Percentiles rank a stretch among this genome's conserved stretches.
Evolutionary conservation across 2,113 vertebrate genomes (phyloP).

Genomic region (Gallinago media): DNA sequence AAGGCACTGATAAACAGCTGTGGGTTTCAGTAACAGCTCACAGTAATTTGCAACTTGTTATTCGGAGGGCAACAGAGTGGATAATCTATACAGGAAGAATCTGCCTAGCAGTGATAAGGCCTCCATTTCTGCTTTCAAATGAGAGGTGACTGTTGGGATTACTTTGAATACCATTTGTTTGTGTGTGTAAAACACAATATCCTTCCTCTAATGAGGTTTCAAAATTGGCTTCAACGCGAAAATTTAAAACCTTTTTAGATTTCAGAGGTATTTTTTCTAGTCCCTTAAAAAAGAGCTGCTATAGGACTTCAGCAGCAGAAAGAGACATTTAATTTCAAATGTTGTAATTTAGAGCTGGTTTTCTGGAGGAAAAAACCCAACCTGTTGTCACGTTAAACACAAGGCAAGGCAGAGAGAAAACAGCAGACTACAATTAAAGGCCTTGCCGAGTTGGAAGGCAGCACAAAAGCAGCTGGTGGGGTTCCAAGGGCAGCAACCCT

Average conservation of each 20-base stretch:
- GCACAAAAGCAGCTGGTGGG: not conserved
- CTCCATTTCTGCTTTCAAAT: not conserved
- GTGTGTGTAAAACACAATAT: not conserved
- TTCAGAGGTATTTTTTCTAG: not conserved
- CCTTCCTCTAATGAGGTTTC: not conserved
- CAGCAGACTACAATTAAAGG: not conserved
- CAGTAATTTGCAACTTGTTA: not conserved
- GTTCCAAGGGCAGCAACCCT: not conserved
- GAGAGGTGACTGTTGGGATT: not conserved
- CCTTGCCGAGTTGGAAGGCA: not conserved
- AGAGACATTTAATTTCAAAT: not conserved
- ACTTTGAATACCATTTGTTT: not conserved
- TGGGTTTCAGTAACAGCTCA: not conserved
- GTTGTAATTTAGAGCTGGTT: not conserved
- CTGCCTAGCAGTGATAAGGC: not conserved
- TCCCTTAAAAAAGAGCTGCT: not conserved
- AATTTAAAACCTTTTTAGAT: not conserved
- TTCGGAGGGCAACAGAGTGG: not conserved
- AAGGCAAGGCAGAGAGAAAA: not conserved
- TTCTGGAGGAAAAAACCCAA: not conserved
- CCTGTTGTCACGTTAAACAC: not conserved
- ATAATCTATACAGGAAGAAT: not conserved
- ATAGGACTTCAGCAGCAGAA: not conserved
- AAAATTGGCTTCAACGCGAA: not conserved
- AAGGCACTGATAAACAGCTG: not conserved